Base-by-base conservation (phyloP, 37 sponge, comb jelly and placozoan genomes). In the Cladorhizidae sp. region DNA sequence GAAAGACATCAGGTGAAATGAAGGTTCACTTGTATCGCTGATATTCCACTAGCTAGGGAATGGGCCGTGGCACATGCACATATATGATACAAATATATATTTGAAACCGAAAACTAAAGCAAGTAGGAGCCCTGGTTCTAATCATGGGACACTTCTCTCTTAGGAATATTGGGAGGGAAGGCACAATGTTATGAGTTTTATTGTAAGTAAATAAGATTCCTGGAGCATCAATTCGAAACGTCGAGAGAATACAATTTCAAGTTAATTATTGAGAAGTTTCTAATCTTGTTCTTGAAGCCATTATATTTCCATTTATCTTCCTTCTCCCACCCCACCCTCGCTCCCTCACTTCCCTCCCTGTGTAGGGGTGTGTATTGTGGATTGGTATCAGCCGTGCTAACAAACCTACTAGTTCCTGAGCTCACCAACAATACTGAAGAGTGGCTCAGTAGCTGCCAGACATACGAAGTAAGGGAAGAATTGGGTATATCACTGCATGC, bases 381-480 rank as follows among this genome's bases (percentile, higher is more conserved):
- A 21, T 45, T 89, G 25, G 93, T 91, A 23, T 70, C 86, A 0
- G 94, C 96, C 31, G 38, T 50, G 25, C 78, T 98, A 45, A 95
- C 93, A 21, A 93, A 95, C 61, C 83, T 86, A 32, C 18, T 67
- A 26, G 37, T 62, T 40, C 79, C 86, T 25, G 85, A 85, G 32
- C 79, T 98, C 54, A 90, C 91, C 55, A 61, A 61, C 0, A 67
- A 85, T 32, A 93, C 93, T n/a, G 92, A 58, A 25, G 82, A 91
- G 33, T 98, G 98, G 98, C 68, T 98, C 21, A 84, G 87, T 18
- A 84, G 78, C 35, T 97, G 98, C 64, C 98, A 97, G 91, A 95
- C 93, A 21, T 97, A 95, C 56, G 98, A 97, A 70, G 67, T 65
- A 31, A 90, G 96, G 21, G n/a, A n/a, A n/a, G n/a, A n/a, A n/a